Conservation (phyloP, 2,888 invertebrate species). For the Epirrhoe alternata region DNA sequence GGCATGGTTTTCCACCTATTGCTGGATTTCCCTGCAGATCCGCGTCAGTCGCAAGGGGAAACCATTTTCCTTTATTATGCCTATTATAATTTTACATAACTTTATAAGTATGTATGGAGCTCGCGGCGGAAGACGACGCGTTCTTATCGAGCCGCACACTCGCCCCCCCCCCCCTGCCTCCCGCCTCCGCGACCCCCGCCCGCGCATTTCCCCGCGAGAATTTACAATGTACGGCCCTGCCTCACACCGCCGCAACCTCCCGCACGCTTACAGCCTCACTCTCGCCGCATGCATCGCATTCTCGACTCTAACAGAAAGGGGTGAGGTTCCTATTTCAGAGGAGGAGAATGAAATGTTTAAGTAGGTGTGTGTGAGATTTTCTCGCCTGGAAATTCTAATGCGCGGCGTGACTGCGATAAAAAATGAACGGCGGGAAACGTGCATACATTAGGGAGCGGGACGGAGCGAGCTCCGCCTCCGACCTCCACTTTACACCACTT, state of each 20-base stretch:
- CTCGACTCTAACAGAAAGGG: constrained; percentile 23
- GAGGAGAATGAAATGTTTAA: constrained; percentile 20
- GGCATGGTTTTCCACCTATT: neutral
- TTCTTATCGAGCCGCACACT: constrained; percentile 65
- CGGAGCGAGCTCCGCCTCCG: constrained; percentile 54
- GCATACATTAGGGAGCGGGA: constrained; percentile 81
- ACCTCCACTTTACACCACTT: constrained; percentile 65
- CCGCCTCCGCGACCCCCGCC: constrained; percentile 40
- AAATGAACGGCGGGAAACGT: constrained; percentile 82
- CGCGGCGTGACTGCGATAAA: constrained; percentile 84
- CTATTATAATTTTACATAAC: constrained; percentile 19
- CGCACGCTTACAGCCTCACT: constrained; percentile 44
- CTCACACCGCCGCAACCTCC: constrained; percentile 49
- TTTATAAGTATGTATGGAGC: constrained; percentile 7
- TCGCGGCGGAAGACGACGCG: constrained; percentile 50
- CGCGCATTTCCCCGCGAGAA: constrained; percentile 61
- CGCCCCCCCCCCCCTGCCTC: constrained; percentile 42
- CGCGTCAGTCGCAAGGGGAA: neutral
- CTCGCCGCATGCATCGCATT: constrained; percentile 32
- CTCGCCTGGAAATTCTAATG: constrained; percentile 85
- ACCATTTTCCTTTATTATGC: neutral
- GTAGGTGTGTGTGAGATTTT: constrained; percentile 78
- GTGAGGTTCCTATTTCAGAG: constrained; percentile 29
- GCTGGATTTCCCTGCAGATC: neutral
- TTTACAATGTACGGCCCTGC: constrained; percentile 71